Conservation (phyloP, 2,113 vertebrate species). For the Tenebrosternarchus preto region DNA sequence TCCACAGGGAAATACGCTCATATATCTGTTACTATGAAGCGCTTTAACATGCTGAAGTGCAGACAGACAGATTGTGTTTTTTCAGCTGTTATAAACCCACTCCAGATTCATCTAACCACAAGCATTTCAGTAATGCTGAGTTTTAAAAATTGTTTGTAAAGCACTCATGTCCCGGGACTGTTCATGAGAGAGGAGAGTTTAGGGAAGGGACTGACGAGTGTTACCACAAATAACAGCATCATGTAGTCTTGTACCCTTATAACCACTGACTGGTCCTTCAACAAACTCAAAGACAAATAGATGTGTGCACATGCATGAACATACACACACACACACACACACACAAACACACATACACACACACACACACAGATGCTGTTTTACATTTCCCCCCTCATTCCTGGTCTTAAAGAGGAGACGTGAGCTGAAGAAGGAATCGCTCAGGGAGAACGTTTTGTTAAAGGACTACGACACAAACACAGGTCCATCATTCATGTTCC, state of each 20-base stretch:
- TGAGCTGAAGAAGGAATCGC: conserved; percentile 22
- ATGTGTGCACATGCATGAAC: neutral
- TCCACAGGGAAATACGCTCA: conserved; percentile 7
- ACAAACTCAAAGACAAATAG: neutral
- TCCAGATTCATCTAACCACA: conserved; percentile 11
- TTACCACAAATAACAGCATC: neutral
- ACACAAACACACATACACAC: neutral
- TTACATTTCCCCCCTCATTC: neutral
- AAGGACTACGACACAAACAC: conserved; percentile 34
- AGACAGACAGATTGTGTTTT: conserved; percentile 31
- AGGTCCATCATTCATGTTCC: conserved; percentile 56
- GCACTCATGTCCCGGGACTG: neutral
- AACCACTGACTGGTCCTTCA: neutral
- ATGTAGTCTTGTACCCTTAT: neutral
- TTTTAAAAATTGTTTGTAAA: conserved; percentile 1
- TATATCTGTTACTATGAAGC: neutral
- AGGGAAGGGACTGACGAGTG: neutral
- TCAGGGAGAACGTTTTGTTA: conserved; percentile 49
- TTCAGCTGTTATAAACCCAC: conserved; percentile 21
- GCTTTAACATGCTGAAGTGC: neutral
- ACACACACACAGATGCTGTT: neutral
- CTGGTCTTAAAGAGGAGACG: neutral
- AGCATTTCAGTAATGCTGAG: conserved; percentile 1
- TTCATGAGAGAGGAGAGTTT: neutral
- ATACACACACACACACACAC: neutral